These are phyloP conservation scores for Reticulitermes speratus DNA, from an alignment of 1,140 invertebrate genomes.

Conservation along the genomic window DNA sequence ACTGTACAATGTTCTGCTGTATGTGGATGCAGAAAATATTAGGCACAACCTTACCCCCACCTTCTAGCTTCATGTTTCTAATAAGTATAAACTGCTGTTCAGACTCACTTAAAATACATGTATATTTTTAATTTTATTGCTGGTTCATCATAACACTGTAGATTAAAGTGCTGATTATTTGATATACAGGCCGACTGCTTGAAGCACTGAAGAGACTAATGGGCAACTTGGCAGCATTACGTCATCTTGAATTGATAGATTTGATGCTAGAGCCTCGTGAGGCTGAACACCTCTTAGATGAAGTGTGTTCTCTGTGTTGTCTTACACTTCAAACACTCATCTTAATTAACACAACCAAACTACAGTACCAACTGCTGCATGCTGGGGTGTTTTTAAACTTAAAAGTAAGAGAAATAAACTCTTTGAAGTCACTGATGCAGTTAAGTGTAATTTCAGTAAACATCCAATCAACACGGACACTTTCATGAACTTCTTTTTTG, in stretches of 20 bases:
- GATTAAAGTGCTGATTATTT: neutral
- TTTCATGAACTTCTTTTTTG: neutral
- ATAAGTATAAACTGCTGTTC: no score
- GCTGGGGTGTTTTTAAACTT: slow-evolving; percentile 75
- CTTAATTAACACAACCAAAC: slow-evolving; percentile 74
- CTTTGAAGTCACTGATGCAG: neutral
- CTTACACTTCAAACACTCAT: slow-evolving; percentile 63
- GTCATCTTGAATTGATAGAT: slow-evolving; percentile 69
- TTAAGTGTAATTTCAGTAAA: neutral
- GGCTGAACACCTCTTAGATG: slow-evolving; percentile 70
- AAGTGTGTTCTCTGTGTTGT: slow-evolving; percentile 66
- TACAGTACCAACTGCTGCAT: slow-evolving; percentile 72
- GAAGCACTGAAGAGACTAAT: slow-evolving; percentile 70
- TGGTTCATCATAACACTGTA: no score
- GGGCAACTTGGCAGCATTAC: slow-evolving; percentile 63
- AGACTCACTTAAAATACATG: no score
- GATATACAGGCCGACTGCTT: slow-evolving; percentile 55
- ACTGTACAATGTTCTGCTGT: no score
- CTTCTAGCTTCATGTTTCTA: no score
- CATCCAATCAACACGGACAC: neutral
- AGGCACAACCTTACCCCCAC: no score
- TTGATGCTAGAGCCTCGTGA: slow-evolving; percentile 71
- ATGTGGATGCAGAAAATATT: no score
- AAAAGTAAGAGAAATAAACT: slow-evolving; percentile 43
- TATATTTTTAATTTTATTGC: no score